Evolutionary conservation across 1,140 invertebrate genomes (phyloP), one percentile per base, ranked within the genome.

Genomic region (Nixonia krombeini): DNA sequence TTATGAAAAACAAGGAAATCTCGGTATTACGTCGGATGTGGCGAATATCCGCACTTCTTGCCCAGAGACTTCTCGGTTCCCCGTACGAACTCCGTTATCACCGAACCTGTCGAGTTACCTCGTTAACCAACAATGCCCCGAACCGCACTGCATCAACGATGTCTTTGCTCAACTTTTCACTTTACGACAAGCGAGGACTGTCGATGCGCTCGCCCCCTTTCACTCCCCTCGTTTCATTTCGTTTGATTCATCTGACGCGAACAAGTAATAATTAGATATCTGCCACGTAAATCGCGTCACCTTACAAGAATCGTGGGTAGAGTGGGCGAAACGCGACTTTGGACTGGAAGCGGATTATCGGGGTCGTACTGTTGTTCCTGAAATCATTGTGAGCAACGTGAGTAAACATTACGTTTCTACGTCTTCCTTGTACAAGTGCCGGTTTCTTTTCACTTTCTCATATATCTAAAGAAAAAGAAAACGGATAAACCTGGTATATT

Each of bases 71-170:
- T 75, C 67, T 69, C 65, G 70, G 75, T 59, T 70, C 70, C 67
- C 47, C 52, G 70, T 71, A 75, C 72, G 71, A 75, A 70, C 57
- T 46, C 64, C 66, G 63, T 75, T 77, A 75, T 79, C 73, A 72
- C 74, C 63, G 69, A 74, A 72, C 70, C 73, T 76, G 75, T 76
- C 73, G 70, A 75, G 72, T 79, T 75, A 79, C 70, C 73, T 75
- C 72, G 75, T 77, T 79, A 77, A 75, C 73, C 61, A 70, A 70
- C 72, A 72, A 75, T 74, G 59, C 58, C 64, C 42, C 45, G 64
- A 66, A 50, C 63, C 50, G 49, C 61, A 50, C 46, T 67, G 56
- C 56, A 67, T 59, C 63, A 55, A 41, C 62, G 57, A 28, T 51
- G 40, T 65, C 38, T 61, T 47, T 29, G 38, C 47, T 56, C 56